phyloP scores from a whole-genome alignment of 2,113 vertebrate genomes.

The Phyllostomus hastatus region DNA sequence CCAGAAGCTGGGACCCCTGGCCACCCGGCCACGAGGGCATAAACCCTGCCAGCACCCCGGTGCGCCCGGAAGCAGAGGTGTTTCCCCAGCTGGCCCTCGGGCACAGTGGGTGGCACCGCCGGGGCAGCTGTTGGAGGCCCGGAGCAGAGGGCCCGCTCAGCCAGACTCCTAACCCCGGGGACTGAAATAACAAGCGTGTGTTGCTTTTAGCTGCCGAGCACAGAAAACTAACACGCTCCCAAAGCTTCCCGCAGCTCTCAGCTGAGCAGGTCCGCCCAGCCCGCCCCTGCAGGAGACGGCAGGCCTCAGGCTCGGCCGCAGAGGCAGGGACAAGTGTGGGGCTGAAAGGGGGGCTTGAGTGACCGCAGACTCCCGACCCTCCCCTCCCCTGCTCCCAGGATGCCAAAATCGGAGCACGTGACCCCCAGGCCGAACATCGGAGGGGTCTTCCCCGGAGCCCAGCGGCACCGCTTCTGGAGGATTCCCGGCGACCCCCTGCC shows the following conservation, averaged over 20 bases:
- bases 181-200: background rate
- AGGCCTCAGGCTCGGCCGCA: background rate
- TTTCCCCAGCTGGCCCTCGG: background rate
- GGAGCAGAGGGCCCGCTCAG: background rate
- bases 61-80: background rate
- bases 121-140: background rate
- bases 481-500: background rate
- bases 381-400: background rate
- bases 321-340: background rate
- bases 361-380: background rate
- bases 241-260: background rate
- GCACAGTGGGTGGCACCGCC: fast-evolving
- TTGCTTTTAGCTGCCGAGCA: background rate
- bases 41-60: background rate
- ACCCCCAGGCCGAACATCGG: background rate
- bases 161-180: background rate
- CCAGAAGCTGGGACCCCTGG: background rate
- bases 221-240: background rate
- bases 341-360: background rate
- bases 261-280: background rate
- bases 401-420: too few species aligned
- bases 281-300: background rate
- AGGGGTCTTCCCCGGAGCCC: background rate
- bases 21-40: background rate
- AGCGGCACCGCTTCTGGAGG: background rate